phyloP scores from a whole-genome alignment of 2,888 invertebrate genomes.

The Metallyticus violacea region DNA sequence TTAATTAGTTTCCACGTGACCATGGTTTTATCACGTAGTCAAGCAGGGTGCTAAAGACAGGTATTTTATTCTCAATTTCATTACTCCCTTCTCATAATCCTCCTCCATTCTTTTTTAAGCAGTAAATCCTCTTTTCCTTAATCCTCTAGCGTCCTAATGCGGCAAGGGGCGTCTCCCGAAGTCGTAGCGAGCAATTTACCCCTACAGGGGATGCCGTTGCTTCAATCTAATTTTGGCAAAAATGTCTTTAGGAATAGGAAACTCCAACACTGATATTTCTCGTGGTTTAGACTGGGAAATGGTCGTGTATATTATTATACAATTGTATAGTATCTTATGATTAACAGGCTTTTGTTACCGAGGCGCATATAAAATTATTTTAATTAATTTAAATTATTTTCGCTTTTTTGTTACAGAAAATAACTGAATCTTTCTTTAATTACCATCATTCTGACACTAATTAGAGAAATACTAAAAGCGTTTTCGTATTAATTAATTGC shows the following conservation, averaged over 20 bases:
- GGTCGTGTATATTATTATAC: too few relatives aligned
- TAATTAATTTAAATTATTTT: too few relatives aligned
- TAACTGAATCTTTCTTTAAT: too few relatives aligned
- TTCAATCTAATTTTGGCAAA: neutral
- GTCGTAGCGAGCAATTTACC: neutral
- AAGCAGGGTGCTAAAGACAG: neutral
- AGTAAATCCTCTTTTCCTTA: neutral
- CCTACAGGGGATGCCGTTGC: neutral
- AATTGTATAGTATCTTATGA: too few relatives aligned
- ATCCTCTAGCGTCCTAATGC: neutral
- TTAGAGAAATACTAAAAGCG: too few relatives aligned
- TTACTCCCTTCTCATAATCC: neutral
- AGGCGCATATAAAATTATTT: too few relatives aligned
- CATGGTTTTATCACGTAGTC: neutral
- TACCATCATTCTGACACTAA: too few relatives aligned
- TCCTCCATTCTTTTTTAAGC: neutral
- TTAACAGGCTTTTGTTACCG: too few relatives aligned
- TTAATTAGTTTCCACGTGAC: neutral
- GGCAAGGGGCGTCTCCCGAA: neutral
- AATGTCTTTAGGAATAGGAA: neutral
- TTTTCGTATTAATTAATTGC: too few relatives aligned
- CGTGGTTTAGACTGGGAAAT: too few relatives aligned
- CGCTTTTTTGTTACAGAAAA: too few relatives aligned
- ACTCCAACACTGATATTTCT: neutral
- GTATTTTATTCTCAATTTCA: neutral